Base-by-base conservation (phyloP, 92 coral and sea anemone species). In the Bergia sp. region DNA sequence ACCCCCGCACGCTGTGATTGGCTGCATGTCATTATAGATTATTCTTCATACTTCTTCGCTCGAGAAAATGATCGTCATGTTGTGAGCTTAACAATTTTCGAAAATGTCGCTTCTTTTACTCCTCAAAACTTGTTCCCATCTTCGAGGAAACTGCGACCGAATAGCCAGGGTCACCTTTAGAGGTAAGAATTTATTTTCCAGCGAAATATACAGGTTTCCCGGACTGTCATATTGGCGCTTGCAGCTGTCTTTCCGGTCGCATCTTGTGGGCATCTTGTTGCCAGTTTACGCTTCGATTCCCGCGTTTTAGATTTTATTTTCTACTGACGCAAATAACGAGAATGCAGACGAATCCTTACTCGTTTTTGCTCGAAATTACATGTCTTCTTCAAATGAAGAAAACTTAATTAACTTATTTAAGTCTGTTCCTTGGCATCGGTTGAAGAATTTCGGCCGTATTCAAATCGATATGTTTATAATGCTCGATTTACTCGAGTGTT, bases 141-240 rank as follows among this genome's bases (percentile, higher is more conserved):
- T 97, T 82, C 94, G 96, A 91, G 99, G 99, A 57, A 97, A 92
- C 72, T 94, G 97, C 80, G 99, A 97, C 93, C 94, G 99, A 55
- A 91, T 97, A 85, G 99, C 99, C 89, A 92, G 99, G 80, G 96
- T 97, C 71, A 97, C 99, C 42, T 97, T 97, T 91, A 90, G 99
- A 94, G 99, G 99, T 97, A 93, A 80, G 98, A 37, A 12, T 82
- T 37, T 23, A 16, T 58, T 50, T 77, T 80, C 11, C 74, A 12
- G 74, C 58, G 45, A 82, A 77, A 85, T 64, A 37, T 65, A 85
- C 61, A 82, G 85, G 44, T 81, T 76, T 86, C 55, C 88, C 77
- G 73, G 41, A 9, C 20, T 73, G 82, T 85, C 71, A 81, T 36
- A 20, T 41, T 43, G n/a, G 79, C 72, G 49, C 49, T 37, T 41